These are phyloP conservation scores for Dolichomitus sp. DNA, from an alignment of 2,888 invertebrate genomes.

Conservation along the genomic window DNA sequence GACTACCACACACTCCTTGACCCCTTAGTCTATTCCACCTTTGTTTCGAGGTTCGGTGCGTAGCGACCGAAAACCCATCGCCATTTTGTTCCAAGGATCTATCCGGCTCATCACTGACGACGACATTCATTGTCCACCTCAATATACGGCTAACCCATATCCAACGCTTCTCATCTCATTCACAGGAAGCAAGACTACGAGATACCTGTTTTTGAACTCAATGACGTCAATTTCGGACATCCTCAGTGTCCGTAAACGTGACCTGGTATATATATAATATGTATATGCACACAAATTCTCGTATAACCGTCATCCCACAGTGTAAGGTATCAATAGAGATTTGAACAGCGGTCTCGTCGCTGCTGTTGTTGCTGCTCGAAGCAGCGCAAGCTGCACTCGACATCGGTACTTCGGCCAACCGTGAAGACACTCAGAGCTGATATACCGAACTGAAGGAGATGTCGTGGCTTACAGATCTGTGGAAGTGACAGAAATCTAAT, in stretches of 20 bases:
- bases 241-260: background rate
- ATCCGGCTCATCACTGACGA: conserved; percentile 37
- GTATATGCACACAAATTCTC: background rate
- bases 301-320: conserved; percentile 27
- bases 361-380: conserved; percentile 41
- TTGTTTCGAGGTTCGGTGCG: conserved; percentile 52
- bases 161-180: background rate
- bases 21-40: conserved; percentile 35
- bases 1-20: conserved; percentile 42
- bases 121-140: conserved; percentile 46
- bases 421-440: conserved; percentile 51
- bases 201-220: conserved; percentile 48
- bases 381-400: conserved; percentile 55
- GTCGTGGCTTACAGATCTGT: conserved; percentile 25
- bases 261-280: background rate
- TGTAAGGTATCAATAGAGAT: conserved; percentile 43
- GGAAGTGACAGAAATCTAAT: conserved; percentile 61
- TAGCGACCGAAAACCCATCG: conserved; percentile 45
- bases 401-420: conserved; percentile 52
- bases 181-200: background rate
- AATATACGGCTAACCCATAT: background rate
- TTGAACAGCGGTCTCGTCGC: conserved; percentile 25
- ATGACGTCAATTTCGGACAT: conserved; percentile 26
- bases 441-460: conserved; percentile 15
- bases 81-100: conserved; percentile 49